Base-by-base conservation (phyloP, 2,797 vertebrate genomes). In the Peromyscus eremicus region DNA sequence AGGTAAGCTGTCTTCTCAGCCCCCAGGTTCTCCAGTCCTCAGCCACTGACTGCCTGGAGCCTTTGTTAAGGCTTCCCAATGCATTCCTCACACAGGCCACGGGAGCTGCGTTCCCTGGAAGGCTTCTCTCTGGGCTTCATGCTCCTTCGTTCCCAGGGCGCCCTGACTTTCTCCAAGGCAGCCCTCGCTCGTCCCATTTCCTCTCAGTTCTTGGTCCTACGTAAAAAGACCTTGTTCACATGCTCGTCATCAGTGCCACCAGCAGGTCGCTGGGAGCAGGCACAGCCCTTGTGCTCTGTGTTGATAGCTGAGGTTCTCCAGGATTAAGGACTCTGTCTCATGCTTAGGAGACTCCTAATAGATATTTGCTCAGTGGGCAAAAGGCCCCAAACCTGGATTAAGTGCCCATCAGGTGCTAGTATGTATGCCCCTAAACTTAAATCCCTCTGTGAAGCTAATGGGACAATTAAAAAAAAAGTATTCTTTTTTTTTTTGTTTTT, bases 1-100 rank as follows among this genome's bases (percentile, higher is more conserved):
- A 98, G 55, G 86, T 77, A 82, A 57, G 89, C 55, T 75, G 29
- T 86, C 64, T 10, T 70, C 46, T 70, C 32, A 16, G 46, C 34
- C 29, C 37, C 43, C 4, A 13, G 43, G 81, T 12, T 64, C 43
- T 32, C 37, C 5, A 8, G 32, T 43, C 0, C n/a, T 64, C 11
- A 49, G 82, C 25, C 1, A 13, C 77, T 73, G 90, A 21, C 27
- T 37, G 27, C 66, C 10, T 23, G 75, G 60, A 23, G 82, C 84
- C 70, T 79, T 92, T 0, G 0, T 81, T 64, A 55, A 13, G 70
- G 34, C 21, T n/a, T 3, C 23, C 25, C 14, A 0, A 7, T 19
- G 2, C 2, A 13, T 1, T 6, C 55, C 60, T 66, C 73, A 40
- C 55, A 2, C 52, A 43, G 52, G 64, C 14, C 49, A 57, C 4